Evolutionary conservation across 2,888 invertebrate species (phyloP), one percentile per base, ranked within the genome.

Genomic region (Nezara viridula): DNA sequence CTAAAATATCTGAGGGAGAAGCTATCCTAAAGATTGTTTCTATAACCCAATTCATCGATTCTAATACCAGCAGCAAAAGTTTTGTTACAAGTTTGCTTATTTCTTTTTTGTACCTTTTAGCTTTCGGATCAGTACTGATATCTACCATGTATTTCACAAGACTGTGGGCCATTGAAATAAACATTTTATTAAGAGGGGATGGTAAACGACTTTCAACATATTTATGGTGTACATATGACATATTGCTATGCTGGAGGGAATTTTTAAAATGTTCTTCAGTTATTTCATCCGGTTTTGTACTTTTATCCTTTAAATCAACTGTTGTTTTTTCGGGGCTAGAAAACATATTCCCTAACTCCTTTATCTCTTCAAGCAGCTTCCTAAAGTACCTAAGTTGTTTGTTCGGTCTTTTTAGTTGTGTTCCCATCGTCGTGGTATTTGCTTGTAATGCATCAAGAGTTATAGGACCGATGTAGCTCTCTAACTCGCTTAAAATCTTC

Each of bases 151-250:
- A 81, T 44, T 81, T 81, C 12, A 40, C 12, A 12, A 81, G 81
- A 12, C 44, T 24, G 24, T n/a, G 44, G 44, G 44, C 81, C 16
- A 24, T 44, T 5, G 24, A n/a, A 0, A 81, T n/a, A 24, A 81
- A 81, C 6, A n/a, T 12, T 12, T 44, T 14, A n/a, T 81, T 44
- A 40, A 81, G 24, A 9, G 81, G 81, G 44, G 9, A 12, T 24
- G 81, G 81, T 81, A 81, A 81, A 44, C 44, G 24, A 44, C 81
- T 81, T 44, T 81, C 44, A 40, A 44, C 81, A 19, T 44, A 81
- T 0, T 81, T 24, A 24, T 44, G 2, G 44, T 81, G 44, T 44
- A 81, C 12, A 4, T 40, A 1, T 44, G 16, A 4, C 24, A 81
- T 21, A 44, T 14, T 1, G 9, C 4, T 24, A 14, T 24, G 3